A percentile compares a stretch with the other conserved stretches of the same genome.
Evolutionary conservation across 2,888 invertebrate species (phyloP).

Genomic region (Tenthredo mesomela): DNA sequence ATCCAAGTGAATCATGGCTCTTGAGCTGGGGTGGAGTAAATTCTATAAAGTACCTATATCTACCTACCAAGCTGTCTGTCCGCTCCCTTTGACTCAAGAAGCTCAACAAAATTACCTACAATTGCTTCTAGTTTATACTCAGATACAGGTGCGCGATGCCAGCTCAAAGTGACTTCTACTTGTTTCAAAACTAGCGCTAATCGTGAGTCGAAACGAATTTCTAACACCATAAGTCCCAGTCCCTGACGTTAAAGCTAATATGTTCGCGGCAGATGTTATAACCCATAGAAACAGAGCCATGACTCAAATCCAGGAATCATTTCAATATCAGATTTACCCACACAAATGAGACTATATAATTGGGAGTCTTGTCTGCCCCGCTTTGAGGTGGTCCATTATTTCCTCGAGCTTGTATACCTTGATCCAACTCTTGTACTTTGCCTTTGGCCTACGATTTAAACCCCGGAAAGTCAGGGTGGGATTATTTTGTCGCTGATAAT

Average conservation of each 20-base stretch:
- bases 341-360: not conserved
- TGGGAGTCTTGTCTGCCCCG: not conserved
- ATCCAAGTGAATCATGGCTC: slow-evolving; percentile 1
- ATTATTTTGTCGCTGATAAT: not conserved
- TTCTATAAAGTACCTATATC: slow-evolving; percentile 35
- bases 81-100: slow-evolving; percentile 36
- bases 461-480: not conserved
- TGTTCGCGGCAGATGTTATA: not conserved
- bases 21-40: slow-evolving; percentile 29
- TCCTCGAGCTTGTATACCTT: not conserved
- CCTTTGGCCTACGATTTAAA: slow-evolving; percentile 1
- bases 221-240: not conserved
- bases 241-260: not conserved
- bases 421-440: slow-evolving; percentile 14
- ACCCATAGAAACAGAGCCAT: not conserved
- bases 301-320: not conserved
- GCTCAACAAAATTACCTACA: slow-evolving; percentile 36
- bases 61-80: slow-evolving; percentile 32
- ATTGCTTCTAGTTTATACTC: not conserved
- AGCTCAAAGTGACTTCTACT: not conserved
- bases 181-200: not conserved
- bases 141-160: not conserved
- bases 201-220: not conserved
- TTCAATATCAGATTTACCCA: not conserved
- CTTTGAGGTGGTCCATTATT: not conserved